phyloP scores from a whole-genome alignment of 92 coral and sea anemone genomes.

The Epizoanthus rinbou region DNA sequence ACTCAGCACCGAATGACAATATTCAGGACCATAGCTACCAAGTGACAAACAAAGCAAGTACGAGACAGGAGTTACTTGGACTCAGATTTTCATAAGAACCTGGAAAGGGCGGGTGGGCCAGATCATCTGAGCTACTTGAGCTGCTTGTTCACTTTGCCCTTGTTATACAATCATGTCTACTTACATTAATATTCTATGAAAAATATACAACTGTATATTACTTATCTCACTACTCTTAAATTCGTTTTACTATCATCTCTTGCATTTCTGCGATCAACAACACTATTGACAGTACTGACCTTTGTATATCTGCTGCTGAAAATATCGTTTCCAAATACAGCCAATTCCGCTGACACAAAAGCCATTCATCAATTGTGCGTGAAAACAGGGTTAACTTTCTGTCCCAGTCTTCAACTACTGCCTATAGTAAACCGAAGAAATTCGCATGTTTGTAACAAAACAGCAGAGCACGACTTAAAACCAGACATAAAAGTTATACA shows the following conservation, averaged over 20 bases:
- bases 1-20: too few relatives aligned
- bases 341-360: slow-evolving; percentile 96
- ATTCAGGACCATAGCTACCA: too few relatives aligned
- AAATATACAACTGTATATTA: background rate
- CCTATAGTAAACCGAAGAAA: slow-evolving; percentile 41
- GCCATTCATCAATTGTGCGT: slow-evolving; percentile 96
- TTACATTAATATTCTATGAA: background rate
- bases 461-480: background rate
- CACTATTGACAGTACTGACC: slow-evolving; percentile 35
- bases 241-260: background rate
- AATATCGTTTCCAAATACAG: slow-evolving; percentile 93
- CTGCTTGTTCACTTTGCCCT: too few relatives aligned
- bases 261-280: background rate
- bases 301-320: slow-evolving; percentile 96
- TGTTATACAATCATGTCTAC: background rate
- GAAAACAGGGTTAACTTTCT: slow-evolving; percentile 88
- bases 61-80: too few relatives aligned
- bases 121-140: too few relatives aligned
- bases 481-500: too few relatives aligned
- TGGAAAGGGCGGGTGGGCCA: too few relatives aligned
- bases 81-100: too few relatives aligned
- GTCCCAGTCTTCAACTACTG: slow-evolving; percentile 96
- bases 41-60: too few relatives aligned
- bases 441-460: background rate
- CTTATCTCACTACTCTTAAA: too few relatives aligned